Conservation (phyloP, 1,140 invertebrate genomes). For the Drosophila athabasca region DNA sequence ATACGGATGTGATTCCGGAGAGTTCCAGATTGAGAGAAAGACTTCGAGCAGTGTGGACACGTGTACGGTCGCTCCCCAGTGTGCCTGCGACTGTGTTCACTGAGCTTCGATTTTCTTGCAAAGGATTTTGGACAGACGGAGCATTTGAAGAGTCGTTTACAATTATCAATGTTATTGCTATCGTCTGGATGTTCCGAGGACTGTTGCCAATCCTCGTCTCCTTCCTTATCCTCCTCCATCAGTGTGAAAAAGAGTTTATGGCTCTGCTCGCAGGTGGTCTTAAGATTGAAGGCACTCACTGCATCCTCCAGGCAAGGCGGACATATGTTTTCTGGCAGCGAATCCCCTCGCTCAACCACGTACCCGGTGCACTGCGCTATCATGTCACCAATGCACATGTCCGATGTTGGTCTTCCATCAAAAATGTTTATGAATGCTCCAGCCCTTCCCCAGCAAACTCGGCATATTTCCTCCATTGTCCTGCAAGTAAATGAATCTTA, state of each 20-base stretch:
- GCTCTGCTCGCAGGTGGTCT: neutral
- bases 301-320: neutral
- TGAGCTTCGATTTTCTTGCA: too few relatives aligned
- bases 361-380: neutral
- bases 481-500: neutral
- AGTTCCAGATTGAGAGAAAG: too few relatives aligned
- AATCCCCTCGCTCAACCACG: neutral
- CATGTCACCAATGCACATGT: neutral
- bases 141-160: too few relatives aligned
- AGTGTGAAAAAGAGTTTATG: too few relatives aligned
- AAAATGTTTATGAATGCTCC: neutral
- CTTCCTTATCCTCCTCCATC: too few relatives aligned
- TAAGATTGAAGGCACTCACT: neutral
- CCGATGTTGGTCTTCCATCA: neutral
- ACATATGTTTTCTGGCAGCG: neutral
- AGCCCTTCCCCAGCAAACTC: neutral
- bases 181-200: too few relatives aligned
- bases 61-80: neutral
- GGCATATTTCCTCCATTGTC: neutral
- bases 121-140: too few relatives aligned
- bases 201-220: too few relatives aligned
- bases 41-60: neutral
- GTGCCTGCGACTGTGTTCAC: too few relatives aligned
- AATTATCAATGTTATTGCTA: too few relatives aligned
- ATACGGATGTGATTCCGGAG: neutral